These are phyloP conservation scores for Lutraria rhynchaena DNA, from an alignment of 1,140 invertebrate genomes.

Conservation along the genomic window DNA sequence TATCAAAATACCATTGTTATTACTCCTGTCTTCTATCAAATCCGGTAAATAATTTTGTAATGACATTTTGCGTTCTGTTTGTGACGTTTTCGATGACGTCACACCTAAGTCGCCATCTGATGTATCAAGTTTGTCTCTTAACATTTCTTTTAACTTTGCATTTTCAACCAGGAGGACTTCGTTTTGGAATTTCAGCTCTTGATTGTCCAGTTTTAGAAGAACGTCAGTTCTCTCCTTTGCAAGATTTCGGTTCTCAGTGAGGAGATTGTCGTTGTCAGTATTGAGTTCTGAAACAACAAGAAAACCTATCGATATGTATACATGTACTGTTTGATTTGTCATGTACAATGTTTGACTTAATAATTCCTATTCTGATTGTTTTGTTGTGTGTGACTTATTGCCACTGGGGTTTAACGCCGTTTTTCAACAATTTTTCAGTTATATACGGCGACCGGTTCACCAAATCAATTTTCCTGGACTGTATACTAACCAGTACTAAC, in stretches of 20 bases:
- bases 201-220: slow-evolving; percentile 52
- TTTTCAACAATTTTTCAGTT: neutral
- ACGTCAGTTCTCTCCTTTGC: slow-evolving; percentile 16
- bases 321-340: no score
- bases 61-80: neutral
- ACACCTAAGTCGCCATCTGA: slow-evolving; percentile 29
- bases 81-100: neutral
- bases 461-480: no score
- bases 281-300: slow-evolving; percentile 55
- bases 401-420: no score
- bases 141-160: slow-evolving; percentile 54
- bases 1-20: slow-evolving; percentile 6
- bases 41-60: slow-evolving; percentile 10
- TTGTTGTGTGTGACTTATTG: neutral
- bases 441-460: no score
- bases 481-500: no score
- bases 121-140: slow-evolving; percentile 10
- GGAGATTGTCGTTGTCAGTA: slow-evolving; percentile 59
- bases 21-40: slow-evolving; percentile 14
- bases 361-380: no score
- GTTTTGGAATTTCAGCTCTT: slow-evolving; percentile 59
- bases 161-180: slow-evolving; percentile 63
- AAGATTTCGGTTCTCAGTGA: slow-evolving; percentile 32
- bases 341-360: no score
- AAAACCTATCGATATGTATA: no score